Evolutionary conservation across 2,888 invertebrate genomes (phyloP).

Genomic region (Eurois occulta): DNA sequence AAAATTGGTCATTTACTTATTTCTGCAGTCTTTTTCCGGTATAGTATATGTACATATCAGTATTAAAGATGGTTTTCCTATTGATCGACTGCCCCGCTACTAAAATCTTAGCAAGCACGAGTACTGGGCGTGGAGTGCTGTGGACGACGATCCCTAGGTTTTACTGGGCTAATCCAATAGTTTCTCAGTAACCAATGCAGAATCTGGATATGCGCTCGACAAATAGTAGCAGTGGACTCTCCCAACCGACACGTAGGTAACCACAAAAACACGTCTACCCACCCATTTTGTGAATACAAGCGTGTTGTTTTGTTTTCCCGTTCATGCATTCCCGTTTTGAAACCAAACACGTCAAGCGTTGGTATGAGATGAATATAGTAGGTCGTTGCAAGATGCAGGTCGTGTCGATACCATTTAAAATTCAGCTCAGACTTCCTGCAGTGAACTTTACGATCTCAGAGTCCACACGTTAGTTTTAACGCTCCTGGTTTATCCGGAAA

Average conservation of each 20-base stretch:
- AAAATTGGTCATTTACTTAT: neutral
- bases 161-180: neutral
- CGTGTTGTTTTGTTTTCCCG: neutral
- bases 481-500: constrained; percentile 26
- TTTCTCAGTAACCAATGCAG: neutral
- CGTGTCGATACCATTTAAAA: constrained; percentile 53
- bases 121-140: neutral
- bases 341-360: constrained; percentile 31
- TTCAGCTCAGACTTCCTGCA: constrained; percentile 40
- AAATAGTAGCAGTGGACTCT: neutral
- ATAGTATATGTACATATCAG: too few species aligned
- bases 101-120: neutral
- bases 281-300: neutral
- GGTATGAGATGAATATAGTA: constrained; percentile 38
- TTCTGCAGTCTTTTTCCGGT: neutral
- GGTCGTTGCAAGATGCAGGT: constrained; percentile 46
- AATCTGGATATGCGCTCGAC: neutral
- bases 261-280: neutral
- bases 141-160: neutral
- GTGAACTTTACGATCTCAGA: constrained; percentile 55
- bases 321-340: constrained; percentile 10
- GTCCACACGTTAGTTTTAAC: constrained; percentile 48
- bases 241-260: neutral
- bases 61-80: neutral
- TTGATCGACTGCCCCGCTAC: neutral